Base-by-base conservation (phyloP, 2,888 invertebrate species). In the Sphecodes monilicornis region DNA sequence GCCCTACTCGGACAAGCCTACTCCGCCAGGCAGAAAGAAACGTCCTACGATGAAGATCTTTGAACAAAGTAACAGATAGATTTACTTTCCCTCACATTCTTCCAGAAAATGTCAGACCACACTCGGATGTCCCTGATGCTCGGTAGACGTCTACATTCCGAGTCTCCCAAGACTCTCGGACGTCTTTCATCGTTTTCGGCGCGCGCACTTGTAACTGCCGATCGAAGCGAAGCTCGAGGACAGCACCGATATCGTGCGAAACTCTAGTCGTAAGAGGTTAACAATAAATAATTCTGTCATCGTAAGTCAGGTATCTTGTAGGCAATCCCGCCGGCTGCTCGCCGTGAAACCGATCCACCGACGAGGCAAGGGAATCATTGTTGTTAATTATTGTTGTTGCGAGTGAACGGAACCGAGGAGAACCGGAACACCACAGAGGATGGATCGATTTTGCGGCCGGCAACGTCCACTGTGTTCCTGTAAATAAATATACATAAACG, bases 401-500 rank as follows among this genome's bases (percentile, higher is more conserved):
- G 72, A 32, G 43, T 11, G 11, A 11, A n/a, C 36, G 6, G 22
- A 22, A 13, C 16, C 50, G 50, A 50, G 50, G 22, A 26, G 22
- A 4, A 46, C 36, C 0, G 39, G 13, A 46, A 71, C 16, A 22
- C 26, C 36, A 46, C 26, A 18, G 32, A 26, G 54, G 41, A 29
- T 60, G 22, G 57, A 68, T 78, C 54, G 84, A 84, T 82, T 76
- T 76, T 74, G 81, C 72, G 84, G 82, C 78, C 64, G 74, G 75
- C 87, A 79, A 69, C 64, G 76, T 82, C 84, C 82, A 82, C 81
- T 84, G 86, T 82, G 84, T 88, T 89, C 82, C 87, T 90, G 89
- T 89, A 89, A 78, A 90, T 90, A 89, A 81, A 73, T 90, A 90
- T 87, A 90, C 85, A 87, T 85, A 85, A 80, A 85, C 79, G 79